Evolutionary conservation across 2,113 vertebrate genomes (phyloP).

Genomic region (Pimephales promelas): DNA sequence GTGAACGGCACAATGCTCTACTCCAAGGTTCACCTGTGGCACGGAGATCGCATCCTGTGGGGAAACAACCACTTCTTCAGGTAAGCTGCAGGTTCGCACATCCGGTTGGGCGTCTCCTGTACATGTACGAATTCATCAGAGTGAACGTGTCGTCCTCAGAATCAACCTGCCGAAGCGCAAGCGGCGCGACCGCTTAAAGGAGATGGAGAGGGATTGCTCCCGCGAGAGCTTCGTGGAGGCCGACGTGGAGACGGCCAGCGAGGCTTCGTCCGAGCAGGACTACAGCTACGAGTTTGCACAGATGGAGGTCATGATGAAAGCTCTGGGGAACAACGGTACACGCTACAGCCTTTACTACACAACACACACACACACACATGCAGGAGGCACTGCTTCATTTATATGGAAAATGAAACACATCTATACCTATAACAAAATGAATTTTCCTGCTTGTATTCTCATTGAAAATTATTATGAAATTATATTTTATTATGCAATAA

Average conservation of each 20-base stretch:
- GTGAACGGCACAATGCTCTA: too few relatives aligned
- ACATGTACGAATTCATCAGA: neutral
- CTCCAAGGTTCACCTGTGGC: too few relatives aligned
- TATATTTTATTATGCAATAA: too few relatives aligned
- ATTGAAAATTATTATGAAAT: neutral
- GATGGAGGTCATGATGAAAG: constrained; percentile 99
- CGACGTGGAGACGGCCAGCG: constrained; percentile 92
- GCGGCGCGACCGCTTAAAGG: constrained; percentile 91
- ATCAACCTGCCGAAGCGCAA: constrained; percentile 95
- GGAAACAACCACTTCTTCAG: too few relatives aligned
- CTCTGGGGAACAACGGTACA: constrained; percentile 91
- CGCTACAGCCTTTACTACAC: neutral
- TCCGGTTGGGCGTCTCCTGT: too few relatives aligned
- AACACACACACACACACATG: neutral
- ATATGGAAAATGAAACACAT: neutral
- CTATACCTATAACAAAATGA: neutral
- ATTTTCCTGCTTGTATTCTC: neutral
- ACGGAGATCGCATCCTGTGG: too few relatives aligned
- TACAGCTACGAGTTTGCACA: constrained; percentile 98
- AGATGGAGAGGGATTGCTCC: constrained; percentile 84
- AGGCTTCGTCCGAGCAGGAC: constrained; percentile 97
- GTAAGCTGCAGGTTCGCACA: too few relatives aligned
- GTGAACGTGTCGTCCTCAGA: constrained; percentile 66
- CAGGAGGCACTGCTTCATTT: neutral
- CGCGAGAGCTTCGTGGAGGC: constrained; percentile 79